Conservation (phyloP, 2,113 vertebrate genomes). For the Pyrgilauda ruficollis region DNA sequence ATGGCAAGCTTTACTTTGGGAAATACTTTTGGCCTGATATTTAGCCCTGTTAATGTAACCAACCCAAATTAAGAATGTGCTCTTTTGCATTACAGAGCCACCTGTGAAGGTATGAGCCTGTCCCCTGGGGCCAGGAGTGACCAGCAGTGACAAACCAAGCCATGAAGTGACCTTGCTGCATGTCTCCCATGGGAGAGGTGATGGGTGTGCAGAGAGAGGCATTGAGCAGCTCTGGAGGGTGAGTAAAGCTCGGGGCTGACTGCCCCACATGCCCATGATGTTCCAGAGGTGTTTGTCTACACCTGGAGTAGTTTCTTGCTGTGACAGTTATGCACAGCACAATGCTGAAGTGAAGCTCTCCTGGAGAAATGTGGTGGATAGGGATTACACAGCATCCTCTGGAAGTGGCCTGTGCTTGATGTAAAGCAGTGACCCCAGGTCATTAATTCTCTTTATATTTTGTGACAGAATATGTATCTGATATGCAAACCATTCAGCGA, state of each 20-base stretch:
- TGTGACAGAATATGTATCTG: not conserved
- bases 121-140: not conserved
- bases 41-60: not conserved
- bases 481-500: not conserved
- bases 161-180: not conserved
- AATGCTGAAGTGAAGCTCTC: not conserved
- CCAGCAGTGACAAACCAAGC: not conserved
- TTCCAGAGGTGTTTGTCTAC: not conserved
- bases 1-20: not conserved
- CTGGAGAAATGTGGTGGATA: not conserved
- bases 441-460: not conserved
- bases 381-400: not conserved
- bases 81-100: not conserved
- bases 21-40: not conserved
- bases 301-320: not conserved
- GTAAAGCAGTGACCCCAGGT: not conserved
- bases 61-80: not conserved
- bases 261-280: fast-evolving
- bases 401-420: not conserved
- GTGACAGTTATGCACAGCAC: not conserved
- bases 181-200: not conserved
- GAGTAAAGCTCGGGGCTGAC: not conserved
- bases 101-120: not conserved
- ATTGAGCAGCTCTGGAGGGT: not conserved
- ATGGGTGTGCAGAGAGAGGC: not conserved